A percentile compares a stretch with the other conserved stretches of the same genome.
phyloP scores from a whole-genome alignment of 2,888 invertebrate species.

The Mechanitis messenoides region DNA sequence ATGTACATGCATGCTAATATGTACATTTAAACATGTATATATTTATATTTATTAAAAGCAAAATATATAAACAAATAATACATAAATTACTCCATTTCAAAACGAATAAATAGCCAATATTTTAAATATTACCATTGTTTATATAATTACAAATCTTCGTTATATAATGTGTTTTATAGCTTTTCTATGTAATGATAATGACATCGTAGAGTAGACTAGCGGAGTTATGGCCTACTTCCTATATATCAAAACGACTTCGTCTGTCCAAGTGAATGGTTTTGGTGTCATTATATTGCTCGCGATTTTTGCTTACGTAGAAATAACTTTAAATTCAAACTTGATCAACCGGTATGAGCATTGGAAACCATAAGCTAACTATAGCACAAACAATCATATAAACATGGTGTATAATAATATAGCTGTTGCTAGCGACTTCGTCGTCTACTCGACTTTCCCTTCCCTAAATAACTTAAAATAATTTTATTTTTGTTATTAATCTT shows the following conservation, averaged over 20 bases:
- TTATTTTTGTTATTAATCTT: too few relatives aligned
- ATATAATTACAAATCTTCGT: too few relatives aligned
- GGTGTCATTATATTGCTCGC: constrained; percentile 47
- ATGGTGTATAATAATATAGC: not conserved
- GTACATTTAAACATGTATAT: not conserved
- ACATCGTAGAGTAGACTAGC: constrained; percentile 58
- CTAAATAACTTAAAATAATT: too few relatives aligned
- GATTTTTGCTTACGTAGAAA: constrained; percentile 31
- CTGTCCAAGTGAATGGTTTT: constrained; percentile 52
- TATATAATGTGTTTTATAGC: too few relatives aligned
- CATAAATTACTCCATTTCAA: too few relatives aligned
- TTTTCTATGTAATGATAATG: constrained; percentile 24
- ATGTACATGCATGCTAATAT: not conserved
- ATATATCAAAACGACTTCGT: constrained; percentile 50
- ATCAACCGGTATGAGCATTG: constrained; percentile 6
- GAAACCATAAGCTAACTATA: constrained; percentile 1
- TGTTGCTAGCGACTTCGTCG: not conserved
- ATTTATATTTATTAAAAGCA: not conserved
- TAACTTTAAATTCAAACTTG: constrained; percentile 17
- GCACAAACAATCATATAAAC: not conserved
- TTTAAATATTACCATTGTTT: too few relatives aligned
- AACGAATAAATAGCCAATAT: too few relatives aligned
- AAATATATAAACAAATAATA: too few relatives aligned
- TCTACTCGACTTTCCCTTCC: too few relatives aligned
- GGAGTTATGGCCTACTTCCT: constrained; percentile 67